phyloP scores from a whole-genome alignment of 1,140 invertebrate genomes.

The Aphidius ervi region DNA sequence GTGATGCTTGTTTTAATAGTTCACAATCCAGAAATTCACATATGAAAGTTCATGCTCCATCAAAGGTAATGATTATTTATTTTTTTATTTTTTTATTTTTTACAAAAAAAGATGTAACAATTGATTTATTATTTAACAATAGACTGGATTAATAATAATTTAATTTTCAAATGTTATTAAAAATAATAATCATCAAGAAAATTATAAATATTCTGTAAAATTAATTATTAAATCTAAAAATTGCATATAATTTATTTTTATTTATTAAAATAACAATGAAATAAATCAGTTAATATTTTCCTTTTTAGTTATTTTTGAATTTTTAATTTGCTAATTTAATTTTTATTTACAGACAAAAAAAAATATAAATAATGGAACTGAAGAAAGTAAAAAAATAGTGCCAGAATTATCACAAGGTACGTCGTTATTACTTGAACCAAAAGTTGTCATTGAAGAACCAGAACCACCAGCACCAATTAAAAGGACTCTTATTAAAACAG shows the following conservation, averaged over 20 bases:
- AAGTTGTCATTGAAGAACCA: slow-evolving; percentile 32
- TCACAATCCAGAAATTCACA: slow-evolving; percentile 37
- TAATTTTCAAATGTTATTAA: too few relatives aligned
- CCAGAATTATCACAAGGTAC: slow-evolving; percentile 31
- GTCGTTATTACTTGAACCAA: slow-evolving; percentile 31
- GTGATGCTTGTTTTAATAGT: slow-evolving; percentile 33
- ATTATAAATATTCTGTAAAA: too few relatives aligned
- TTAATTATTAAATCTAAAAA: too few relatives aligned
- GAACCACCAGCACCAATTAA: slow-evolving; percentile 33
- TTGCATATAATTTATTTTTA: neutral
- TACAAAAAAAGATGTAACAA: neutral
- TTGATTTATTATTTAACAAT: too few relatives aligned
- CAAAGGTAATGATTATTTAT: slow-evolving; percentile 11
- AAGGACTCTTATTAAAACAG: slow-evolving; percentile 39
- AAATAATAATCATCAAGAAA: too few relatives aligned
- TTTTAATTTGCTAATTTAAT: neutral
- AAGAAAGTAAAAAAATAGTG: slow-evolving; percentile 31
- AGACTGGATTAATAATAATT: too few relatives aligned
- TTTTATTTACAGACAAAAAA: slow-evolving; percentile 16
- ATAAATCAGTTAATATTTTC: neutral
- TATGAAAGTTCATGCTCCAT: slow-evolving; percentile 33
- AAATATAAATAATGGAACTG: slow-evolving; percentile 21
- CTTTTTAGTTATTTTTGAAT: too few relatives aligned
- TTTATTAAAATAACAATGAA: neutral
- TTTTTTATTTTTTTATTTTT: neutral